phyloP scores from a whole-genome alignment of 2,797 vertebrate genomes.

The Steatocranus sp. region DNA sequence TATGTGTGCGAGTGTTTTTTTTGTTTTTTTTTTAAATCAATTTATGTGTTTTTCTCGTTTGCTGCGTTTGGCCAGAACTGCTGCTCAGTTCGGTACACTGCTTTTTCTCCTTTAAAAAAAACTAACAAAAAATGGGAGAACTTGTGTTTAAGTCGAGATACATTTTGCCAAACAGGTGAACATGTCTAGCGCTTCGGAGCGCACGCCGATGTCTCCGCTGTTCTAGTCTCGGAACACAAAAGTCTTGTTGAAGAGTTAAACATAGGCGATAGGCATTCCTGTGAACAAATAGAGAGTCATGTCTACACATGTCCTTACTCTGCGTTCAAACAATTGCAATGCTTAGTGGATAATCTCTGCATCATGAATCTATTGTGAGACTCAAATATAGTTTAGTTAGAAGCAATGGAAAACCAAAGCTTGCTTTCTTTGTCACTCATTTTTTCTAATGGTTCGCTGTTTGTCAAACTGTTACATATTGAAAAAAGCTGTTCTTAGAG shows the following conservation, averaged over 20 bases:
- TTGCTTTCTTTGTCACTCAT: not conserved
- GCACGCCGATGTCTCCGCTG: not conserved
- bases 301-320: not conserved
- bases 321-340: not conserved
- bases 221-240: not conserved
- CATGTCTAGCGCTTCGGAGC: not conserved
- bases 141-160: conserved; percentile 17
- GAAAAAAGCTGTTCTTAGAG: not conserved
- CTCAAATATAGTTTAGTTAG: not conserved
- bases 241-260: not conserved
- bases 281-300: not conserved
- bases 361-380: not conserved
- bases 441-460: no score
- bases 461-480: conserved; percentile 19
- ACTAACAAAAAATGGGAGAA: not conserved
- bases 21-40: conserved; percentile 31
- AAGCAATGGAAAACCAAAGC: conserved; percentile 1
- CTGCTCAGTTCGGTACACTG: conserved; percentile 17
- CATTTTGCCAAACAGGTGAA: conserved; percentile 17
- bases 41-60: conserved; percentile 76
- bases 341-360: not conserved
- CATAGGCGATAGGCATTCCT: not conserved
- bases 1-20: conserved; percentile 65
- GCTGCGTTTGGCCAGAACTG: conserved; percentile 58
- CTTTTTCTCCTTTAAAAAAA: conserved; percentile 22